Conservation (phyloP, 2,797 vertebrate species). For the Anguilla pacifica region DNA sequence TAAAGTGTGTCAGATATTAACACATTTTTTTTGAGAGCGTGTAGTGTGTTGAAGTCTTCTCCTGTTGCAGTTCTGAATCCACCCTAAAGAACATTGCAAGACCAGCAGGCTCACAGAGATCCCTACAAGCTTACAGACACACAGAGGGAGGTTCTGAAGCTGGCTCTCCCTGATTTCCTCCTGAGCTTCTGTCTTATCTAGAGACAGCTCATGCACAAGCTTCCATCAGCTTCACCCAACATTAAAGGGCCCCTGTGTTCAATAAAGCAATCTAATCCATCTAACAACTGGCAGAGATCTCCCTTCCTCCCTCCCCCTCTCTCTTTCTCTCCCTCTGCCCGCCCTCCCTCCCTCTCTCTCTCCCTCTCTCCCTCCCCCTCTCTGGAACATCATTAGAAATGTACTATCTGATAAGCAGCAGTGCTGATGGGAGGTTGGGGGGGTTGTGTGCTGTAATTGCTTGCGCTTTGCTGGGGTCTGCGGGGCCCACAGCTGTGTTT, state of each 20-base stretch:
- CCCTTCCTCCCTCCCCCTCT: constrained; percentile 53
- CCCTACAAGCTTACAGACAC: not conserved
- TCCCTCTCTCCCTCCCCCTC: constrained; percentile 48
- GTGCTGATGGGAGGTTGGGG: constrained; percentile 63
- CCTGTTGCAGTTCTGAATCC: too few relatives aligned
- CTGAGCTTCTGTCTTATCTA: constrained; percentile 77
- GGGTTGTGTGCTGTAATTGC: constrained; percentile 79
- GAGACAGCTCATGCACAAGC: constrained; percentile 71
- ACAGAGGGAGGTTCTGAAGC: not conserved
- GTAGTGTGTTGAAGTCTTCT: too few relatives aligned
- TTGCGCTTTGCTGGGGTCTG: constrained; percentile 72
- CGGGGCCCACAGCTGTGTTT: constrained; percentile 62
- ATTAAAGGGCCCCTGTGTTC: constrained; percentile 74
- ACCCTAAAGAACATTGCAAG: too few relatives aligned
- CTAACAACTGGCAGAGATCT: constrained; percentile 75
- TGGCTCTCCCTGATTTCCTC: constrained; percentile 56
- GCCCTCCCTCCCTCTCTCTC: constrained; percentile 64
- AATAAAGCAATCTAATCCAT: constrained; percentile 77
- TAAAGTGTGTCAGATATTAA: too few relatives aligned
- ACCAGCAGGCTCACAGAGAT: not conserved
- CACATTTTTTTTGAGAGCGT: too few relatives aligned
- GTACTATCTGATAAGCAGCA: constrained; percentile 80
- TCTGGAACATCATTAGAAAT: constrained; percentile 73
- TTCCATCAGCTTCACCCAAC: constrained; percentile 75
- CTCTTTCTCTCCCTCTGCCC: not conserved